A percentile compares a stretch with the other conserved stretches of the same genome.
Evolutionary conservation across 1,140 invertebrate species (phyloP).

Genomic region (Lamellibrachia luymesi): DNA sequence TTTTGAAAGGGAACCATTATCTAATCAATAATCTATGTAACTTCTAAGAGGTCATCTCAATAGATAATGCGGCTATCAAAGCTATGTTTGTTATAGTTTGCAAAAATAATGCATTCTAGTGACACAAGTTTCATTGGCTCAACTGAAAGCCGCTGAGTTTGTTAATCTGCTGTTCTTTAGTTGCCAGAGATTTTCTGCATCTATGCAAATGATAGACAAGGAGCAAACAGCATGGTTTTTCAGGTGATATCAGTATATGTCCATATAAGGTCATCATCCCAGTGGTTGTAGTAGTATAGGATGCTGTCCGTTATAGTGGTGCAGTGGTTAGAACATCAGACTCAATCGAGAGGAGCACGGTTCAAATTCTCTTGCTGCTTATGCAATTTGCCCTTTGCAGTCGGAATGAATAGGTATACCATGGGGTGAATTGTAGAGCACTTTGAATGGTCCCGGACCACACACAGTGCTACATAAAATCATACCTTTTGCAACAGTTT

Average conservation of each 20-base stretch:
- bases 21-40: not conserved
- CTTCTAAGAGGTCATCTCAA: not conserved
- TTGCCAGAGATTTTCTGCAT: not conserved
- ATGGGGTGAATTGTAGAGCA: not conserved
- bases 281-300: not conserved
- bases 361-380: too few species aligned
- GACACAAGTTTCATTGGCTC: not conserved
- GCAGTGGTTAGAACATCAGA: not conserved
- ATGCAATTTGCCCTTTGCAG: too few species aligned
- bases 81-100: not conserved
- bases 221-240: not conserved
- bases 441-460: not conserved
- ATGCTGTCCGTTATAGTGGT: not conserved
- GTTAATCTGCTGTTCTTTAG: not conserved
- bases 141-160: not conserved
- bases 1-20: not conserved
- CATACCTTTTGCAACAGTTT: too few species aligned
- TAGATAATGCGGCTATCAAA: not conserved
- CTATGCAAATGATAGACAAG: not conserved
- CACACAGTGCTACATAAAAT: not conserved
- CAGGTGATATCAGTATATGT: not conserved
- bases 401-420: not conserved
- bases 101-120: not conserved
- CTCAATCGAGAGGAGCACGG: not conserved
- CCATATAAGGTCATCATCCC: not conserved